These are phyloP conservation scores for Ichneumoninae sp. DNA, from an alignment of 2,888 invertebrate genomes.

Conservation along the genomic window DNA sequence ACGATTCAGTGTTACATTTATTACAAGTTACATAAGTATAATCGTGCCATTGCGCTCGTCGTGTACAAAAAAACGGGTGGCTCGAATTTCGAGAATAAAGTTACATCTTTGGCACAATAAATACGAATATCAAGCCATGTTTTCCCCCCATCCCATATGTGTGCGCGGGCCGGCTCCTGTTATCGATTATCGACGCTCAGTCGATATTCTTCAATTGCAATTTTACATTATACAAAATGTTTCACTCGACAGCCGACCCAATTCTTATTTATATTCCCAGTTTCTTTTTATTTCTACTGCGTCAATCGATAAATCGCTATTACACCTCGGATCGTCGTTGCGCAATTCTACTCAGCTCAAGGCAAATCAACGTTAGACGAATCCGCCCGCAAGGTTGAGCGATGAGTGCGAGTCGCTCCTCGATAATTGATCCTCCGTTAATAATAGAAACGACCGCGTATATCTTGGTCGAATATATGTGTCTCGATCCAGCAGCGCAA, in stretches of 20 bases:
- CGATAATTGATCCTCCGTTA: slow-evolving; percentile 21
- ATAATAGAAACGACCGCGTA: slow-evolving; percentile 16
- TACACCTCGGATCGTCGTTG: slow-evolving; percentile 5
- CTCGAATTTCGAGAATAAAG: slow-evolving; percentile 70
- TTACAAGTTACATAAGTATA: slow-evolving; percentile 47
- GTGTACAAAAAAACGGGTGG: slow-evolving; percentile 55
- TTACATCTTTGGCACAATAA: slow-evolving; percentile 82
- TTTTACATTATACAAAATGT: slow-evolving; percentile 22
- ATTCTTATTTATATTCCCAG: slow-evolving; percentile 13
- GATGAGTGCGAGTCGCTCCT: not conserved
- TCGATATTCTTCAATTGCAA: slow-evolving; percentile 9
- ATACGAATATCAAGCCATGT: slow-evolving; percentile 75
- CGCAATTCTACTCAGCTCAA: not conserved
- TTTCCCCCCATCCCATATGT: slow-evolving; percentile 33
- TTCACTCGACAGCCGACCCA: slow-evolving; percentile 11
- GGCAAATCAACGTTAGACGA: slow-evolving; percentile 20
- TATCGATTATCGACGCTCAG: slow-evolving; percentile 17
- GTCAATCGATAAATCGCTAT: slow-evolving; percentile 10
- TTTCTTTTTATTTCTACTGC: slow-evolving; percentile 9
- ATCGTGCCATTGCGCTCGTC: slow-evolving; percentile 46
- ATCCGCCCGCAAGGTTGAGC: not conserved
- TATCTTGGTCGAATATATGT: slow-evolving; percentile 21
- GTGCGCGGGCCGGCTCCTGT: slow-evolving; percentile 10
- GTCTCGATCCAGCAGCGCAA: slow-evolving; percentile 18
- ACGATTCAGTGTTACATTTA: slow-evolving; percentile 52